Base-by-base conservation (phyloP, 2,888 invertebrate genomes). In the Apantesis nais region DNA sequence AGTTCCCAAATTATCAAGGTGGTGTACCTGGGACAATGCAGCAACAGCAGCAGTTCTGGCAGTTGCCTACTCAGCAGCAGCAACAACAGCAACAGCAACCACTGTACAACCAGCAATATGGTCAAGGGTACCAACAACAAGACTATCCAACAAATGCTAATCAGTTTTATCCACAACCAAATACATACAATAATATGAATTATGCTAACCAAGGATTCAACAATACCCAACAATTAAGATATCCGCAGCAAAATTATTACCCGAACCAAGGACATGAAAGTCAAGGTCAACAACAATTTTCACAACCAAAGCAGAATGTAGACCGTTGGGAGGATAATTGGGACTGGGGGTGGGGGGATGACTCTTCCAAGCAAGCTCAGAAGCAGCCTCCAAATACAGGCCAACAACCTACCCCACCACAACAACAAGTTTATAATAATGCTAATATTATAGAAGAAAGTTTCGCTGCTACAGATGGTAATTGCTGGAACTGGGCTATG, bases 321-420 rank as follows among this genome's bases (percentile, higher is more conserved):
- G 94, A 92, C 82, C 89, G 82, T 70, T 95, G 92, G 94, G 93
- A 93, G 74, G 94, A 93, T 62, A 93, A 93, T 66, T 96, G 96
- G 96, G 95, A 95, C 82, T 96, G 96, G 96, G 95, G 95, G 2
- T 96, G 96, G 96, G 72, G 69, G 31, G 96, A 96, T 22, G 96
- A 96, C 74, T 86, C 92, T 22, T 86, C 91, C 14, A 94, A 94
- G 75, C 92, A 93, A 81, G 88, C 85, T 39, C 91, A 91, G 75
- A 91, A 90, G 41, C 81, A 85, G 61, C 87, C 86, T 62, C 78
- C 74, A 67, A 78, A 78, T 62, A 63, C 77, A 3, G 55, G 70
- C 31, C 81, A 81, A 5, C 74, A 81, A n/a, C 74, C 80, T 19
- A 67, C 70, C 16, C 80, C 75, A 14, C 79, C 75, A 9, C 84